Evolutionary conservation across 2,888 invertebrate species (phyloP), one percentile per base, ranked within the genome.

Genomic region (Drosophila niveifrons): DNA sequence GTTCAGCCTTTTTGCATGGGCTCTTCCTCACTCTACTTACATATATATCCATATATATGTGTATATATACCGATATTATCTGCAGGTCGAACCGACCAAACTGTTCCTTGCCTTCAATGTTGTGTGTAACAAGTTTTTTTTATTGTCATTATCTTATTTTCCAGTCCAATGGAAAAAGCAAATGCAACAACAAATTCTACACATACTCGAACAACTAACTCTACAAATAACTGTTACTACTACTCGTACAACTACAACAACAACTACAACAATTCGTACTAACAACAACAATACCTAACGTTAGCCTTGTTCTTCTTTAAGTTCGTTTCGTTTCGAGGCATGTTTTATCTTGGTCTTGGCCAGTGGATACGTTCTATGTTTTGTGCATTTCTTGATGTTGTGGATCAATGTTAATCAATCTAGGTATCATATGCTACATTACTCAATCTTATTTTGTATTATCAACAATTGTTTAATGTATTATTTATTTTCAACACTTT

Each of bases 371-470:
- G 76, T 76, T 72, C 75, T 51, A 66, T 55, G 52, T 72, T 75
- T 77, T 76, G 80, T 88, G 90, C 87, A 90, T 90, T 90, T 85
- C 88, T 91, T 86, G 90, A 89, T 91, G 91, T 91, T 90, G 91
- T 91, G 88, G 92, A 88, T 89, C 83, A 86, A 80, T 91, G 89
- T 88, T 84, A 39, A 64, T 56, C 56, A 44, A 73, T 51, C 72
- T 89, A 88, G 85, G 85, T 85, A 85, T 81, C 82, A 87, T 69
- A 44, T 62, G 62, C 81, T 66, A 29, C 78, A 85, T 66, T 72
- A 66, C 75, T 50, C n/a, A 51, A 3, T 47, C 47, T 58, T 62
- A 28, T 41, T 41, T 36, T n/a, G 4, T 4, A n/a, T 36, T 36
- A 31, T 23, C 23, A 23, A 23, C 23, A 23, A 23, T 23, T 1